Base-by-base conservation (phyloP, 2,113 vertebrate genomes). In the Sorex fumeus region DNA sequence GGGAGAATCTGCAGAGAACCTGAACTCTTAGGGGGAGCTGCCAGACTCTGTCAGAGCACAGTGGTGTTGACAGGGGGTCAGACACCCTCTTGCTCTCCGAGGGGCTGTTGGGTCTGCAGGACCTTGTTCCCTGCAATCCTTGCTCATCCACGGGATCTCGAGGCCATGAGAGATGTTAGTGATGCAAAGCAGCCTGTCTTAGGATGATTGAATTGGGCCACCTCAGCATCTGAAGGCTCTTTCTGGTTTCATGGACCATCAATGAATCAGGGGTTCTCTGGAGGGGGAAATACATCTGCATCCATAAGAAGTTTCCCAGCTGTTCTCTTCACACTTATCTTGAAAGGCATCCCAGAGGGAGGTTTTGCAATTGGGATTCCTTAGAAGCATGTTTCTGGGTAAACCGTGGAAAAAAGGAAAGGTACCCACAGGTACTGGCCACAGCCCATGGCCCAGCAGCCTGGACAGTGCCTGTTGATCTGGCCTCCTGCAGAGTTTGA, bases 351-450 rank as follows among this genome's bases (percentile, higher is more conserved):
- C n/a, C 21, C 4, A 45, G 62, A 45, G 27, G 25, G 43, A 25
- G 64, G 43, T 82, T 82, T 70, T 28, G 60, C 60, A 79, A 45
- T 0, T 75, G 19, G 18, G 34, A 82, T 45, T 36, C 81, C 27
- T 72, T 45, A 32, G 62, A 87, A 82, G 76, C 10, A 11, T 75
- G 66, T 88, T 30, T 91, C 43, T 43, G 57, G 57, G 50, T 83
- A 70, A 86, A 78, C 66, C 87, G 34, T 9, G 18, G 79, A n/a
- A 75, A n/a, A 75, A 69, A n/a, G 50, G 83, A 67, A 71, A 71
- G 18, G 43, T 83, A 2, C 5, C 16, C 75, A 36, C 62, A 75
- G 69, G 62, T 89, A n/a, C 23, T 64, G 76, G 80, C 23, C 40
- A 23, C 16, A 3, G 75, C 40, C 64, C n/a, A 45, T 45, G 19